Percentiles rank a stretch among this genome's conserved stretches.
phyloP scores from a whole-genome alignment of 2,797 vertebrate genomes.

The Mormyrops attenuatus region DNA sequence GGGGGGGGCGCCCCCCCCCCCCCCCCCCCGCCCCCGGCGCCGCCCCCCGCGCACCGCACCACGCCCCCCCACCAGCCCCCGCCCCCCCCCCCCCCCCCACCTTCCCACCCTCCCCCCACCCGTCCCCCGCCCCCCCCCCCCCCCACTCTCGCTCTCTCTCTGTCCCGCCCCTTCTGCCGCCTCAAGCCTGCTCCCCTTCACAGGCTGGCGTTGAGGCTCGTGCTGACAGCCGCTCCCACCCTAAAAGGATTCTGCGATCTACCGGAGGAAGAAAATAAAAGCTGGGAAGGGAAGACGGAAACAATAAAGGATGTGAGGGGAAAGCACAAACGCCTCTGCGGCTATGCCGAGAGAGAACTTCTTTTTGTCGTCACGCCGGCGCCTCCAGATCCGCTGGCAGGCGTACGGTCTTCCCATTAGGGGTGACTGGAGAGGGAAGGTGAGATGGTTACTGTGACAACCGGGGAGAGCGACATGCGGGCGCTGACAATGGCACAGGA shows the following conservation, averaged over 20 bases:
- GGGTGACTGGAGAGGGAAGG: constrained; percentile 61
- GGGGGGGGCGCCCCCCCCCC: too few relatives aligned
- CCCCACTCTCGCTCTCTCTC: too few relatives aligned
- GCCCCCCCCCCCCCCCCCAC: too few relatives aligned
- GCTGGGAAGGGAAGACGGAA: background rate
- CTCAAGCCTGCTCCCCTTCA: background rate
- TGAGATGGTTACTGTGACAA: constrained; percentile 72
- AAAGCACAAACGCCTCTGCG: constrained; percentile 16
- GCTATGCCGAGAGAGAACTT: constrained; percentile 1
- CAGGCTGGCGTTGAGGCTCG: background rate
- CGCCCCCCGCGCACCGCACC: too few relatives aligned
- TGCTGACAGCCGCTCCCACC: constrained; percentile 13
- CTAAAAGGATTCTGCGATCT: constrained; percentile 17
- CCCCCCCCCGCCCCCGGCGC: background rate
- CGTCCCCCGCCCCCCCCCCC: too few relatives aligned
- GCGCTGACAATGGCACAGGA: constrained; percentile 18
- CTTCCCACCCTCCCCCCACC: too few relatives aligned
- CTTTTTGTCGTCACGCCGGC: background rate
- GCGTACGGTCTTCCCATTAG: constrained; percentile 57
- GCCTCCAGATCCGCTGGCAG: constrained; percentile 36
- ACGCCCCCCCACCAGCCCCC: too few relatives aligned
- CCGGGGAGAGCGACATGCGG: constrained; percentile 50
- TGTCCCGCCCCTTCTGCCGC: background rate
- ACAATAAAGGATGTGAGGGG: background rate
- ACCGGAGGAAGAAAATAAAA: constrained; percentile 3